phyloP scores from a whole-genome alignment of 2,797 vertebrate species.

The Dermochelys coriacea region DNA sequence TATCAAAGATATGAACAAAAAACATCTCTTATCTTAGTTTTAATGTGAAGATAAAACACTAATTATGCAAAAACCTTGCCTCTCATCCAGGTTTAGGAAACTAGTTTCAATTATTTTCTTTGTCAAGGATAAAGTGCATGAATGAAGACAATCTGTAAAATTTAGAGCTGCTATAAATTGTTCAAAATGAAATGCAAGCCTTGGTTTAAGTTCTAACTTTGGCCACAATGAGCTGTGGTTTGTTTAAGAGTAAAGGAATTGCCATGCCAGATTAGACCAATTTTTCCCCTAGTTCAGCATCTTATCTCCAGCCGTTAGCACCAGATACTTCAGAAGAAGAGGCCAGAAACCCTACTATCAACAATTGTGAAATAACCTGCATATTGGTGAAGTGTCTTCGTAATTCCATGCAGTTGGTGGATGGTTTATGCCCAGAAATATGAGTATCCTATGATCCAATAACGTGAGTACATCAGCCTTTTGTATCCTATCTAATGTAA shows the following conservation, averaged over 20 bases:
- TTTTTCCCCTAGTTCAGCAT: background rate
- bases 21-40: background rate
- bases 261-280: background rate
- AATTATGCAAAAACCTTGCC: background rate
- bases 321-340: background rate
- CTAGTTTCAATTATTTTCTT: background rate
- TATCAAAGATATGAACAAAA: background rate
- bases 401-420: background rate
- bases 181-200: fast-evolving
- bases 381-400: background rate
- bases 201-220: background rate
- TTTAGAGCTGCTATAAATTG: fast-evolving
- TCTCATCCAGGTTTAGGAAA: background rate
- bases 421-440: background rate
- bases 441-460: background rate
- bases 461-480: background rate
- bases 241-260: background rate
- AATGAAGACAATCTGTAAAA: background rate
- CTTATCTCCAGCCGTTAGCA: background rate
- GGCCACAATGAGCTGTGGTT: background rate
- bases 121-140: background rate
- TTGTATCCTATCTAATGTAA: background rate
- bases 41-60: background rate
- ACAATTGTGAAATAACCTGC: background rate
- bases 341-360: background rate